phyloP scores from a whole-genome alignment of 1,140 invertebrate species.

The Hypsibius dujardini region DNA sequence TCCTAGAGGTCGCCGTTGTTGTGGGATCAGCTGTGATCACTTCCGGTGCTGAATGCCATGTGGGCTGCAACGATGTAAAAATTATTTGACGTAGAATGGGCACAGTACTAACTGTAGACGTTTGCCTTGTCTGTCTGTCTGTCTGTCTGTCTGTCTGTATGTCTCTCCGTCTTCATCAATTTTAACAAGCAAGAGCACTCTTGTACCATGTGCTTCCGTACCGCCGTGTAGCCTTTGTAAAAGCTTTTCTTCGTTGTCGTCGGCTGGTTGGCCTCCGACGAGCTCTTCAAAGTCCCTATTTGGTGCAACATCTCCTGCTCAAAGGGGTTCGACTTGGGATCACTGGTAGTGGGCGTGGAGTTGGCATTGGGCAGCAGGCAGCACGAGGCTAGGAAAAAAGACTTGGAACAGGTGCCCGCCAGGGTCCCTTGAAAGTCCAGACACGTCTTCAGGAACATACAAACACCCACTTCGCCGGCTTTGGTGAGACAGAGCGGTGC shows the following conservation, averaged over 20 bases:
- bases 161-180: too few species aligned
- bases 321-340: neutral
- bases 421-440: slow-evolving; percentile 73
- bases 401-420: slow-evolving; percentile 70
- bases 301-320: neutral
- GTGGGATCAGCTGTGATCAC: too few species aligned
- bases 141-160: too few species aligned
- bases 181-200: too few species aligned
- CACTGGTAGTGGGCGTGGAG: neutral
- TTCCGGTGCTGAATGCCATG: too few species aligned
- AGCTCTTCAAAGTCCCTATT: neutral
- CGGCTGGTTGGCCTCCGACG: neutral
- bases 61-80: too few species aligned
- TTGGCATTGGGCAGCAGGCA: slow-evolving; percentile 37
- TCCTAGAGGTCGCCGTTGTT: too few species aligned
- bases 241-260: neutral
- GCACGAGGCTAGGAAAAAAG: slow-evolving; percentile 76
- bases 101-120: too few species aligned
- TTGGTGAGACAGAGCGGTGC: slow-evolving; percentile 57
- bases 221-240: neutral
- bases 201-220: too few species aligned
- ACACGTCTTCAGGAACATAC: slow-evolving; percentile 85
- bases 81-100: too few species aligned
- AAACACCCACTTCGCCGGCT: slow-evolving; percentile 57
- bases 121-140: too few species aligned